Conservation (phyloP, 2,113 vertebrate genomes). For the Australoheros scitulus region DNA sequence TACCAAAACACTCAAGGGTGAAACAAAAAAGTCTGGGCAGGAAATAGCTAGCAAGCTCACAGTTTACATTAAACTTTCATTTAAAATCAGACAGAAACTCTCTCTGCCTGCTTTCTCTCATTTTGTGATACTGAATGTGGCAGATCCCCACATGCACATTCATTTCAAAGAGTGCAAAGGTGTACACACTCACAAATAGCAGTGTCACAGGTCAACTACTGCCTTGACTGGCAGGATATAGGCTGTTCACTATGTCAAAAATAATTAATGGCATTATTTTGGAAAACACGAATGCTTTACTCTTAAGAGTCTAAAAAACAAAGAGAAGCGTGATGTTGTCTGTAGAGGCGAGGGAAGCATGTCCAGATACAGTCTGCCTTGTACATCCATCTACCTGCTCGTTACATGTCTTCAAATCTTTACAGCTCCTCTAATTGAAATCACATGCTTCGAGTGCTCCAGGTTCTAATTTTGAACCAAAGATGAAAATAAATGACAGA, state of each 20-base stretch:
- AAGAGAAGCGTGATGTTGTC: not conserved
- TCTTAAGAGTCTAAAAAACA: not conserved
- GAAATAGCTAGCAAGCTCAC: not conserved
- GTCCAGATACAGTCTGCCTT: conserved; percentile 16
- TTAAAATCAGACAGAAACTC: not conserved
- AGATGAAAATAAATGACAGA: conserved; percentile 72
- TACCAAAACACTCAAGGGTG: not conserved
- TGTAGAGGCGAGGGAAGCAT: not conserved
- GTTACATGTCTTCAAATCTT: conserved; percentile 55
- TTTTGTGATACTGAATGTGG: not conserved
- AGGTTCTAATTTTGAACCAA: conserved; percentile 66
- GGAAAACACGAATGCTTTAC: not conserved
- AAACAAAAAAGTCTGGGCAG: not conserved
- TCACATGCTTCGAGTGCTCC: conserved; percentile 57
- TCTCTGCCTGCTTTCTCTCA: not conserved
- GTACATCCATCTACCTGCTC: conserved; percentile 33
- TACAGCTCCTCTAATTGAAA: conserved; percentile 68
- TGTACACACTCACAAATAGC: no score
- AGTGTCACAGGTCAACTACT: not conserved
- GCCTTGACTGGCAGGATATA: not conserved
- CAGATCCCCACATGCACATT: not conserved
- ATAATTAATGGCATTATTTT: not conserved
- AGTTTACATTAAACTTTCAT: not conserved
- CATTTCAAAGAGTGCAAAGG: not conserved
- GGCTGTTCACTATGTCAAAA: not conserved